Evolutionary conservation across 2,113 vertebrate species (phyloP).

Genomic region (Xiphophorus maculatus): DNA sequence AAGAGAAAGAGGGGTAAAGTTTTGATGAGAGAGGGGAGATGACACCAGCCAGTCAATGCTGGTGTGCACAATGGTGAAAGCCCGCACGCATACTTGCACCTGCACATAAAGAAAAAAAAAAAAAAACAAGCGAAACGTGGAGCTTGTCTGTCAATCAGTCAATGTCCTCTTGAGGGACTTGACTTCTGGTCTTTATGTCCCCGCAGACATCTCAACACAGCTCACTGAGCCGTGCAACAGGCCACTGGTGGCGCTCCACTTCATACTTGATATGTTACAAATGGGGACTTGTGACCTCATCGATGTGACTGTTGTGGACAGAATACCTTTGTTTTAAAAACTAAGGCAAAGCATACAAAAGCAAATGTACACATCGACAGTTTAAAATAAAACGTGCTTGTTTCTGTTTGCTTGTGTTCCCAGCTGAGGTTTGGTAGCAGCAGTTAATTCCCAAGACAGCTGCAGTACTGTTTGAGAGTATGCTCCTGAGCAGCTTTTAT

Average conservation of each 20-base stretch:
- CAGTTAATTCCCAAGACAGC: constrained; percentile 51
- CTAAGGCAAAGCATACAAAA: background rate
- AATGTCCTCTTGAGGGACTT: constrained; percentile 62
- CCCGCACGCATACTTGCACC: constrained; percentile 19
- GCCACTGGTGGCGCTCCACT: constrained; percentile 9
- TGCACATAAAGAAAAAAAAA: constrained; percentile 27
- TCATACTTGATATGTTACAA: constrained; percentile 8
- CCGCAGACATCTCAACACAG: constrained; percentile 56
- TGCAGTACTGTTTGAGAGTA: constrained; percentile 32
- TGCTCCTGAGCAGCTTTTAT: constrained; percentile 37
- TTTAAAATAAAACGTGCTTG: constrained; percentile 31
- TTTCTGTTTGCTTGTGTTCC: constrained; percentile 34
- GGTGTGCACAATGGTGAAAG: background rate
- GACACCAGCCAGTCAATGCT: constrained; percentile 52
- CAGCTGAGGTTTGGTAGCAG: constrained; percentile 36
- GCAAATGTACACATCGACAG: background rate
- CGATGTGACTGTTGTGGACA: background rate
- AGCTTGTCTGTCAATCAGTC: constrained; percentile 56
- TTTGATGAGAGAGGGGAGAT: constrained; percentile 42
- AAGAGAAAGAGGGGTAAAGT: background rate
- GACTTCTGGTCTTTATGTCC: constrained; percentile 53
- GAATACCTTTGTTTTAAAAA: background rate
- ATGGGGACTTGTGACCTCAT: constrained; percentile 1
- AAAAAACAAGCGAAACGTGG: background rate
- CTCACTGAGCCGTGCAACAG: constrained; percentile 45